phyloP scores from a whole-genome alignment of 2,888 invertebrate genomes.

The Platynereis dumerilii region DNA sequence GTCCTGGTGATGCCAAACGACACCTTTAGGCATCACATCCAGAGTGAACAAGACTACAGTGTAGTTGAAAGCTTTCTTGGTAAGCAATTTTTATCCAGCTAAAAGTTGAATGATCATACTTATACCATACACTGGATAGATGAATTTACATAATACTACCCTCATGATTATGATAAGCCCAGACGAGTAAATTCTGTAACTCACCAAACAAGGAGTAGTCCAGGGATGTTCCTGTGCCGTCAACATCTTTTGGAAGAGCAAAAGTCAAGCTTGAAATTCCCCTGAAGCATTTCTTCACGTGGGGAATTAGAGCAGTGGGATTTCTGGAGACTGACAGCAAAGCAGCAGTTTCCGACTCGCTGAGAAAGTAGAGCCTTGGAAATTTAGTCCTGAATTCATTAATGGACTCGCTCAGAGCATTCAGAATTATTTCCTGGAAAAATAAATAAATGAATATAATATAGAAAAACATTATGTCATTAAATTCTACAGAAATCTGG shows the following conservation, averaged over 20 bases:
- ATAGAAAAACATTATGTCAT: not conserved
- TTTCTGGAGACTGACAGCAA: conserved; percentile 55
- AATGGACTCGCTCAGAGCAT: conserved; percentile 45
- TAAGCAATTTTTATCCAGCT: too few species aligned
- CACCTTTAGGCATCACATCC: too few species aligned
- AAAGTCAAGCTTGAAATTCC: conserved; percentile 51
- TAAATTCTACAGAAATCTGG: too few species aligned
- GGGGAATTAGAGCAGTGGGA: conserved; percentile 53
- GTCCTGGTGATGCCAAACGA: too few species aligned
- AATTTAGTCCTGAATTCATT: conserved; percentile 51
- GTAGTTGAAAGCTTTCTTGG: too few species aligned
- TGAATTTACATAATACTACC: too few species aligned
- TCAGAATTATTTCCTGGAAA: conserved; percentile 54
- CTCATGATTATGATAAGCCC: too few species aligned
- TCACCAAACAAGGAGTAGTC: conserved; percentile 59
- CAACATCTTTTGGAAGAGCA: conserved; percentile 49
- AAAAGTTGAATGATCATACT: too few species aligned
- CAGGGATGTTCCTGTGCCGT: conserved; percentile 50
- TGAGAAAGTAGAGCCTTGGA: conserved; percentile 59
- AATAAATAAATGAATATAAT: not conserved
- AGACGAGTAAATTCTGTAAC: too few species aligned
- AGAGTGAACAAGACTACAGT: too few species aligned
- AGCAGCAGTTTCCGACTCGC: conserved; percentile 54
- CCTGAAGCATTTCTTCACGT: conserved; percentile 56
- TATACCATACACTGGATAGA: too few species aligned